Evolutionary conservation across 1,140 invertebrate genomes (phyloP).

Genomic region (Diplogasteroides magnus): DNA sequence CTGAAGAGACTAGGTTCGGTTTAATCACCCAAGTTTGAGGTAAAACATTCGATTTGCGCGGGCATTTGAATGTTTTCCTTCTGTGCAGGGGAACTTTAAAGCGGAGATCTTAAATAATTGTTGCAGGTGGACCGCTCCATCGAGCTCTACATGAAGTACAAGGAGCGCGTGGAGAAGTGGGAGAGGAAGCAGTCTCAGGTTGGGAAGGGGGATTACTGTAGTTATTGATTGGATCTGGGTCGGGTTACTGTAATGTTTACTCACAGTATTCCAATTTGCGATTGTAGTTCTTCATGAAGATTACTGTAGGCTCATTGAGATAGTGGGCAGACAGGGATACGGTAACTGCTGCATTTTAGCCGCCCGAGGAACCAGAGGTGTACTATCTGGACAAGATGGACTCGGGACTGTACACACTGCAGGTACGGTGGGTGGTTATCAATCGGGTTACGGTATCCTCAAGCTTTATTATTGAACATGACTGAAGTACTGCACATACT

Average conservation of each 20-base stretch:
- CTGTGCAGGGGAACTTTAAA: no score
- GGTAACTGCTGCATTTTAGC: background rate
- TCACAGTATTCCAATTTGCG: background rate
- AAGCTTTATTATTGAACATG: slow-evolving; percentile 47
- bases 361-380: slow-evolving; percentile 7
- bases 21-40: no score
- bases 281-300: slow-evolving; percentile 1
- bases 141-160: slow-evolving; percentile 93
- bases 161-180: slow-evolving; percentile 54
- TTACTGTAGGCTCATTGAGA: slow-evolving; percentile 7
- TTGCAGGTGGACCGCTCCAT: slow-evolving; percentile 70
- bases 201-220: no score
- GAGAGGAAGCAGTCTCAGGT: slow-evolving; percentile 61
- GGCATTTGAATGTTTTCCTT: no score
- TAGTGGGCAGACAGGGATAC: background rate
- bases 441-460: slow-evolving; percentile 31
- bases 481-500: slow-evolving; percentile 21
- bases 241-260: slow-evolving; percentile 51
- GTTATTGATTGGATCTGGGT: no score
- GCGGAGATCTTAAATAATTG: no score
- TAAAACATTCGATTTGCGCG: no score
- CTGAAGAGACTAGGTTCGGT: no score
- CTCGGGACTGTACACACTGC: slow-evolving; percentile 86
- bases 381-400: slow-evolving; percentile 80
- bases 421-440: slow-evolving; percentile 67